Evolutionary conservation across 1,140 invertebrate species (phyloP).

Genomic region (Ectropis grisescens): DNA sequence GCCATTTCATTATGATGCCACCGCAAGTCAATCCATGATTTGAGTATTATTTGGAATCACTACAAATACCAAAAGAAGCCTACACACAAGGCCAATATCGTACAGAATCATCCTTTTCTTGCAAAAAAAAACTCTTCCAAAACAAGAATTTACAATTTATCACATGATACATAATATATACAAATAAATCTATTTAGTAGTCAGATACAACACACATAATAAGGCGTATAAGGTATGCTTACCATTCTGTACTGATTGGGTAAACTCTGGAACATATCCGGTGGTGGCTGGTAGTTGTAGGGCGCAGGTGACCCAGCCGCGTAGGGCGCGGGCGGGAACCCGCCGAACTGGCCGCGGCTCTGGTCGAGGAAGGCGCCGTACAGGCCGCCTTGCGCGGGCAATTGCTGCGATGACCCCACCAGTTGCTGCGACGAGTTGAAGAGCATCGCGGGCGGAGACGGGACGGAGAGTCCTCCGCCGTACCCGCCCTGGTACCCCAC

Average conservation of each 20-base stretch:
- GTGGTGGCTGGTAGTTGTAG: slow-evolving; percentile 73
- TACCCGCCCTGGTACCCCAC: slow-evolving; percentile 70
- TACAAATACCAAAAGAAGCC: too few species aligned
- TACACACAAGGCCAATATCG: too few species aligned
- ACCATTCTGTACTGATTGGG: slow-evolving; percentile 82
- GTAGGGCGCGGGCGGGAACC: slow-evolving; percentile 61
- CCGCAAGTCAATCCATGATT: too few species aligned
- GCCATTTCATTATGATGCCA: too few species aligned
- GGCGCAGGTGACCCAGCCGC: slow-evolving; percentile 64
- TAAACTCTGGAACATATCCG: slow-evolving; percentile 86
- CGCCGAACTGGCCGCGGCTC: slow-evolving; percentile 59
- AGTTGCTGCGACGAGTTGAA: slow-evolving; percentile 83
- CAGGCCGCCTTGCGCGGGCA: slow-evolving; percentile 82
- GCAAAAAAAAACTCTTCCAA: too few species aligned
- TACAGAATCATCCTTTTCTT: too few species aligned
- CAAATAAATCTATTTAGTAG: too few species aligned
- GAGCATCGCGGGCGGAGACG: slow-evolving; percentile 84
- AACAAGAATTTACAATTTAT: too few species aligned
- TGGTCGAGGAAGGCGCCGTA: slow-evolving; percentile 66
- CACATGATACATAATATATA: too few species aligned
- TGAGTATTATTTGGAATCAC: too few species aligned
- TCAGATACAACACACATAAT: too few species aligned
- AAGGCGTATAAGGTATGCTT: too few species aligned
- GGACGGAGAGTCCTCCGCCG: slow-evolving; percentile 81
- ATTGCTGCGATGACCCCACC: slow-evolving; percentile 76